These are phyloP conservation scores for Erpobdella octoculata DNA, from an alignment of 2,888 invertebrate genomes.

Conservation along the genomic window DNA sequence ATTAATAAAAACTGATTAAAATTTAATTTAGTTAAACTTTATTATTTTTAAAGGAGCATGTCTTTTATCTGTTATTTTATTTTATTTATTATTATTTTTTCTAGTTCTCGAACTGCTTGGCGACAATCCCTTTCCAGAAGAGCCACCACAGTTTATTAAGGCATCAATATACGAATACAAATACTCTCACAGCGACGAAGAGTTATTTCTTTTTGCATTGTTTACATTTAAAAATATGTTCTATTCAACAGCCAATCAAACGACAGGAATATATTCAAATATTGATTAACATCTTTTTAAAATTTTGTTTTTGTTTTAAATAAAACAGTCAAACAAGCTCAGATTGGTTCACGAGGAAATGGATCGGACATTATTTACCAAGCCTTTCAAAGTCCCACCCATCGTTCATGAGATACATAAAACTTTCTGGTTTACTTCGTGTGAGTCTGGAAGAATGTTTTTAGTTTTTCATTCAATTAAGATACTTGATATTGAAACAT, in stretches of 20 bases:
- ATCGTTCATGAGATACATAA: conserved; percentile 9
- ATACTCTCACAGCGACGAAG: conserved; percentile 37
- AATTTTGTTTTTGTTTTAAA: not conserved
- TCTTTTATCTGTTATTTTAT: not conserved
- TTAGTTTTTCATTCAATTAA: not conserved
- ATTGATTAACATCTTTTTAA: too few relatives aligned
- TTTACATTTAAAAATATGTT: not conserved
- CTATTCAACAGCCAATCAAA: not conserved
- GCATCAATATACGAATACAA: conserved; percentile 55
- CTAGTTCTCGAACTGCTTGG: not conserved
- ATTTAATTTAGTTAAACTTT: not conserved
- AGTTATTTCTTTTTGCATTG: not conserved
- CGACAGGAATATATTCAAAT: too few relatives aligned
- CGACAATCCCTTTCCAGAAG: conserved; percentile 26
- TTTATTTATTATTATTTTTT: not conserved
- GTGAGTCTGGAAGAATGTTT: too few relatives aligned
- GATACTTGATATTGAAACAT: not conserved
- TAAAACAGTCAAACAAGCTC: not conserved
- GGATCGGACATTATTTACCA: conserved; percentile 25
- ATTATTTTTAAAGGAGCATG: not conserved
- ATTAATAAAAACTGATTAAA: not conserved
- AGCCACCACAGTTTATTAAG: conserved; percentile 61
- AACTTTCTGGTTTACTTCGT: conserved; percentile 3
- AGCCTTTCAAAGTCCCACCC: conserved; percentile 17
- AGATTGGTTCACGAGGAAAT: conserved; percentile 27